Conservation (phyloP, 2,797 vertebrate genomes). For the Rhinichthys osculus region DNA sequence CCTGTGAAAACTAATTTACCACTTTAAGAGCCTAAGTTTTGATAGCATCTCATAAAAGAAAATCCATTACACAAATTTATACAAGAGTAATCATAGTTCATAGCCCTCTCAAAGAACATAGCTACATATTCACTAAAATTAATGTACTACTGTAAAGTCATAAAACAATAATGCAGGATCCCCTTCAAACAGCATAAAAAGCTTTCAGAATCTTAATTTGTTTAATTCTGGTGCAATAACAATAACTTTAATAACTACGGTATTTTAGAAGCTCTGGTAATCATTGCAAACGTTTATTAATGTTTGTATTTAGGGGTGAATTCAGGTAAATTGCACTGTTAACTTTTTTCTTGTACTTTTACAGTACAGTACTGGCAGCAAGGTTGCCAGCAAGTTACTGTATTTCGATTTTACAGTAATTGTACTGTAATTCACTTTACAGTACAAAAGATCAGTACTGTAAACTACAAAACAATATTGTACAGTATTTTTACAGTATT, state of each 20-base stretch:
- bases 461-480: no score
- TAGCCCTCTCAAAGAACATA: background rate
- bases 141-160: background rate
- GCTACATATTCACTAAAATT: background rate
- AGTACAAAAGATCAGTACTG: no score
- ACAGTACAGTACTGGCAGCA: no score
- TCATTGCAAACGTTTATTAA: background rate
- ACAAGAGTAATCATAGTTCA: background rate
- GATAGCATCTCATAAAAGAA: slow-evolving; percentile 17
- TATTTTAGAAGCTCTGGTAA: background rate
- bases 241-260: background rate
- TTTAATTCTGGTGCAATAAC: background rate
- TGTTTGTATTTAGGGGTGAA: no score
- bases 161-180: background rate
- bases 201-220: background rate
- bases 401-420: no score
- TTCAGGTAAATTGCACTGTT: no score
- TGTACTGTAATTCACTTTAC: no score
- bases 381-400: no score
- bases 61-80: background rate
- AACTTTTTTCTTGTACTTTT: no score
- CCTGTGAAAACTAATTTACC: background rate
- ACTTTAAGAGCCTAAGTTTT: background rate
- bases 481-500: no score
- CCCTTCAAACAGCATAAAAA: background rate